A percentile compares a stretch with the other conserved stretches of the same genome.
Evolutionary conservation across 1,140 invertebrate species (phyloP).

Genomic region (Apis dorsata): DNA sequence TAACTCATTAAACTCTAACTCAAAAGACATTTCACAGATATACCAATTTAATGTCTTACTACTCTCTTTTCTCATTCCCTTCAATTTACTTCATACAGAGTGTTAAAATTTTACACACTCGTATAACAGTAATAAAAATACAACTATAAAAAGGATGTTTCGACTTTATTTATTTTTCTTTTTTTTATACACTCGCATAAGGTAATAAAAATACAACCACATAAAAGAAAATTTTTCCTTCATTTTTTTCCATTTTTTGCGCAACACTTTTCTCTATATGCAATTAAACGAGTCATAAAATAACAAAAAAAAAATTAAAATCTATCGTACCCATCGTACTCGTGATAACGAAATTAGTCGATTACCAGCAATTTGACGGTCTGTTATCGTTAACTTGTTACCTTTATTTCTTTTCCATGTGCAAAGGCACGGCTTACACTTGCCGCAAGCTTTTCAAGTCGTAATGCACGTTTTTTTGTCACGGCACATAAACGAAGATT

Average conservation of each 20-base stretch:
- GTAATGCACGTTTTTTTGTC: conserved; percentile 49
- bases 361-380: conserved; percentile 32
- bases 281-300: neutral
- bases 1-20: too few relatives aligned
- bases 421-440: conserved; percentile 22
- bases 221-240: neutral
- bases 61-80: too few relatives aligned
- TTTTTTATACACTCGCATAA: too few relatives aligned
- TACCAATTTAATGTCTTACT: too few relatives aligned
- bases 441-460: conserved; percentile 14
- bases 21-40: too few relatives aligned
- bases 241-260: too few relatives aligned
- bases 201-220: neutral
- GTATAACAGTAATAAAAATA: neutral
- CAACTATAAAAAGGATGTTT: too few relatives aligned
- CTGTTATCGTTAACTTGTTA: conserved; percentile 42
- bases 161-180: too few relatives aligned
- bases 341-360: conserved; percentile 56
- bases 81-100: neutral
- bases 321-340: conserved; percentile 1
- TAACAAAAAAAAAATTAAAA: conserved; percentile 20
- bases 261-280: too few relatives aligned
- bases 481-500: conserved; percentile 27
- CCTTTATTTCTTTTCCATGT: conserved; percentile 16
- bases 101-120: neutral